These are phyloP conservation scores for Stictonetta naevosa DNA, from an alignment of 2,113 vertebrate genomes.

Conservation along the genomic window DNA sequence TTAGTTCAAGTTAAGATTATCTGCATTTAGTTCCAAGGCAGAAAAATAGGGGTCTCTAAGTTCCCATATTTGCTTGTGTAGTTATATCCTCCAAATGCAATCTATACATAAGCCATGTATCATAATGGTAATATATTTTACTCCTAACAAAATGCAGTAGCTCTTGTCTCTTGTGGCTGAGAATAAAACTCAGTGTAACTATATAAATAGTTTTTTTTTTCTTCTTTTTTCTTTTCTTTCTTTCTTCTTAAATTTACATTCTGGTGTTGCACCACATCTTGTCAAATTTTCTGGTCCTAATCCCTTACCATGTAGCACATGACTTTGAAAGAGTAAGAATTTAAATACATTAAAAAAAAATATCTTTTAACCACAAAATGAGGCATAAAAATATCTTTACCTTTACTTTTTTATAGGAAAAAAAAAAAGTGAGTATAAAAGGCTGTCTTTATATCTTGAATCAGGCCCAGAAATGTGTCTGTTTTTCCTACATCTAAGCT, in stretches of 20 bases:
- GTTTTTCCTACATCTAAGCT: background rate
- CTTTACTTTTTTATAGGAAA: too few relatives aligned
- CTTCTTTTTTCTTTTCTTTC: background rate
- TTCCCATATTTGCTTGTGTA: background rate
- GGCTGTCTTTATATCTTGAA: slow-evolving; percentile 2
- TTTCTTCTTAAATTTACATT: background rate
- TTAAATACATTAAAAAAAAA: background rate
- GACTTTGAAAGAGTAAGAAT: background rate
- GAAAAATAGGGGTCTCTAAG: background rate
- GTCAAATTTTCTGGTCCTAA: background rate
- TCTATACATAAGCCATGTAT: background rate
- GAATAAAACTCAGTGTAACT: background rate
- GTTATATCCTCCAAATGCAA: background rate
- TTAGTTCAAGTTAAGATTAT: background rate
- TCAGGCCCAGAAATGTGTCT: slow-evolving; percentile 24
- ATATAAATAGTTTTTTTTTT: background rate
- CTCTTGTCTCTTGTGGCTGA: background rate
- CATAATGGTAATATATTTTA: background rate
- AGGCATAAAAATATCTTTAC: background rate
- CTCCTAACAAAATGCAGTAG: background rate
- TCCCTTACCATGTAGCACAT: background rate
- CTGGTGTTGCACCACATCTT: background rate
- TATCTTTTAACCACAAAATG: background rate
- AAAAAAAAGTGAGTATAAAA: background rate
- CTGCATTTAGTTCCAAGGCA: background rate